Percentiles rank a stretch among this genome's conserved stretches.
These are phyloP conservation scores for Melipona bicolor DNA, from an alignment of 2,888 invertebrate species.

Conservation along the genomic window DNA sequence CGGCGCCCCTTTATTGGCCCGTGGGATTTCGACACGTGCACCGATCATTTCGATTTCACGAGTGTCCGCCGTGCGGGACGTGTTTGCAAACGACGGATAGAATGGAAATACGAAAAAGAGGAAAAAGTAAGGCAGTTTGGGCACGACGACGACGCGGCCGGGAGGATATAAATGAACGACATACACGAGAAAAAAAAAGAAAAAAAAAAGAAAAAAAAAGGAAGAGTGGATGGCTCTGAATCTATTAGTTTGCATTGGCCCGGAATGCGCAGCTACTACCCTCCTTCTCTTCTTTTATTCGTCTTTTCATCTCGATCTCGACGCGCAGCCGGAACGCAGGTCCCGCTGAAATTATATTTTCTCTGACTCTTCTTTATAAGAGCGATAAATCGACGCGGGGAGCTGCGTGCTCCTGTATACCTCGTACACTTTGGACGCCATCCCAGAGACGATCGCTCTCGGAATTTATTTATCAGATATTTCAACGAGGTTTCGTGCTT, in stretches of 20 bases:
- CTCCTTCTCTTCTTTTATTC: background rate
- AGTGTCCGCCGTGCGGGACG: background rate
- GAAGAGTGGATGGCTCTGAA: background rate
- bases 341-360: conserved; percentile 20
- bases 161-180: background rate
- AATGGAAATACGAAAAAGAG: background rate
- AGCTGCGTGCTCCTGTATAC: background rate
- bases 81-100: conserved; percentile 7
- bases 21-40: conserved; percentile 8
- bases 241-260: background rate
- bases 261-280: no score
- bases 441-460: background rate
- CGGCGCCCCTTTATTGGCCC: background rate
- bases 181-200: background rate
- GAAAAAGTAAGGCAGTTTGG: background rate
- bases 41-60: conserved; percentile 30
- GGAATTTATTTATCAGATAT: conserved; percentile 28
- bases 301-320: conserved; percentile 1
- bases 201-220: background rate
- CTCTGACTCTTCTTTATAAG: conserved; percentile 29
- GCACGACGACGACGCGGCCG: background rate
- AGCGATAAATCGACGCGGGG: conserved; percentile 31
- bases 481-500: conserved; percentile 5
- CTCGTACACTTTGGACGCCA: background rate
- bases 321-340: conserved; percentile 10